These are phyloP conservation scores for Myotis vivesi DNA, from an alignment of 2,797 vertebrate genomes.

Conservation along the genomic window DNA sequence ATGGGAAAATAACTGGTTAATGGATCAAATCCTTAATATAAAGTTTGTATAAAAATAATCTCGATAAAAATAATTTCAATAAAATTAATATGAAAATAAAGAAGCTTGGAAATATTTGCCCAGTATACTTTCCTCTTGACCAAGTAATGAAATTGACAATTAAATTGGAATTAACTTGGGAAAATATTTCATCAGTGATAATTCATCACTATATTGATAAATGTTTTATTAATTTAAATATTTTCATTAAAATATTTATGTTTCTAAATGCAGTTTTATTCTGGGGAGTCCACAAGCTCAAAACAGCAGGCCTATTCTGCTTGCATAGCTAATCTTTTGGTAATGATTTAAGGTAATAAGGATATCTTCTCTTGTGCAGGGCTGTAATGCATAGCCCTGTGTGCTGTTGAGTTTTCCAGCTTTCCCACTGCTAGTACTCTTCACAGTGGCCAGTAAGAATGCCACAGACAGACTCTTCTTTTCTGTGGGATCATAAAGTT, in stretches of 20 bases:
- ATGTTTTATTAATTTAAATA: constrained; percentile 38
- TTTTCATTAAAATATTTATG: constrained; percentile 11
- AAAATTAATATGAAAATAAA: constrained; percentile 40
- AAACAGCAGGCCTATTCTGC: not conserved
- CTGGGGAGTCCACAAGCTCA: not conserved
- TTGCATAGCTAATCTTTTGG: not conserved
- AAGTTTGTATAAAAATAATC: constrained; percentile 17
- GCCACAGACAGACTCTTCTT: not conserved
- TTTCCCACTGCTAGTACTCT: not conserved
- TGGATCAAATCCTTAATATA: not conserved
- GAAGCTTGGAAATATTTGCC: constrained; percentile 17
- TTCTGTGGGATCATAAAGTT: not conserved
- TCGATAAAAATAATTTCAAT: constrained; percentile 28
- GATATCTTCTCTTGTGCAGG: not conserved
- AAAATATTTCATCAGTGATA: not conserved
- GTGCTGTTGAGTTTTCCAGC: not conserved
- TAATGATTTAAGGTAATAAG: not conserved
- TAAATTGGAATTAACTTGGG: not conserved
- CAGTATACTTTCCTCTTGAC: not conserved
- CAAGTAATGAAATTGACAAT: constrained; percentile 25
- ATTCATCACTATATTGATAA: not conserved
- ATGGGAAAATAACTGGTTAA: not conserved
- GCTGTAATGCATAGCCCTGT: not conserved
- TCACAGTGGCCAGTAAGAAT: not conserved
- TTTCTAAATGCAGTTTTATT: not conserved